Conservation (phyloP, 2,113 vertebrate species). For the Calypte anna region DNA sequence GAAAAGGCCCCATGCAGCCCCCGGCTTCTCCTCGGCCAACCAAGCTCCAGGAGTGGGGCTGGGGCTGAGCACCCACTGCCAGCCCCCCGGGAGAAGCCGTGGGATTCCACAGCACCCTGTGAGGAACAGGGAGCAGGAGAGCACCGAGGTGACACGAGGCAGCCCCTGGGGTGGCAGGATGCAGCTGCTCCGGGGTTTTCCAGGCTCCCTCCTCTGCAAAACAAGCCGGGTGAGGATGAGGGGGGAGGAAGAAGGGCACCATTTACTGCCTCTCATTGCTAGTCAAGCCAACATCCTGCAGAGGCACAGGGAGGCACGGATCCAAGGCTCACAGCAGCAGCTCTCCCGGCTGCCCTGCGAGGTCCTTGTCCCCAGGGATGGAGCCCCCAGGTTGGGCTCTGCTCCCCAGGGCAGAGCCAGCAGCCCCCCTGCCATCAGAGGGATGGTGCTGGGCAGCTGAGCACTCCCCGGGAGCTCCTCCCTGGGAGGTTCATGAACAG, state of each 20-base stretch:
- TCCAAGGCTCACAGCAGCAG: neutral
- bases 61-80: neutral
- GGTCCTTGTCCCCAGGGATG: neutral
- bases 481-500: neutral
- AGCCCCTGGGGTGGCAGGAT: constrained; percentile 16
- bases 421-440: accelerated
- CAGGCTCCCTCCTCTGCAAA: constrained; percentile 24
- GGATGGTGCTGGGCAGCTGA: neutral
- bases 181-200: constrained; percentile 63
- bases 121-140: constrained; percentile 44
- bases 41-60: neutral
- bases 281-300: neutral
- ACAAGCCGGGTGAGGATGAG: neutral
- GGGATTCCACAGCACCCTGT: neutral
- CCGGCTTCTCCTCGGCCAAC: neutral
- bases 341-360: neutral
- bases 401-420: neutral
- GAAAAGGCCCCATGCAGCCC: neutral
- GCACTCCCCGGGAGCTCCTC: neutral
- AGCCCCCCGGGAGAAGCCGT: neutral
- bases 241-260: constrained; percentile 30
- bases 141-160: constrained; percentile 23
- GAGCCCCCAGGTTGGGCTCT: neutral
- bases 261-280: neutral
- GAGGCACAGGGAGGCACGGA: neutral